phyloP scores from a whole-genome alignment of 2,113 vertebrate genomes.

The Dipodomys merriami region DNA sequence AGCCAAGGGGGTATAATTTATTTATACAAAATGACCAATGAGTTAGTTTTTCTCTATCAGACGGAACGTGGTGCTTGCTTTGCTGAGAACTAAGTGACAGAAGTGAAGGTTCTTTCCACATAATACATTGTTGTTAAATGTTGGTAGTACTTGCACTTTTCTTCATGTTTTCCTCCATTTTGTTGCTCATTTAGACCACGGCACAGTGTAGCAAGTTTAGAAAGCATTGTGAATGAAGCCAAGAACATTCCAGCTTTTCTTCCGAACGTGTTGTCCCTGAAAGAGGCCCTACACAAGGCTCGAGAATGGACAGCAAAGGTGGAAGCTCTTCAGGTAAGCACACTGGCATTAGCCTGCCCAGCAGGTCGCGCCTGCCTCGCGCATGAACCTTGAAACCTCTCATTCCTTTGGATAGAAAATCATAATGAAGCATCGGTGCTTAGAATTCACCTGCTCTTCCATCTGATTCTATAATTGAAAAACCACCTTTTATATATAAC shows the following conservation, averaged over 20 bases:
- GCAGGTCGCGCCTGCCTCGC: neutral
- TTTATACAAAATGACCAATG: no score
- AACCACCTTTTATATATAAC: constrained; percentile 39
- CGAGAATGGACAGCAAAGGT: constrained; percentile 97
- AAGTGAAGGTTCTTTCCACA: no score
- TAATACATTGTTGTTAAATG: no score
- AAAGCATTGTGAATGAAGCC: constrained; percentile 95
- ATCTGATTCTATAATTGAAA: constrained; percentile 34
- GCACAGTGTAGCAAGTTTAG: constrained; percentile 94
- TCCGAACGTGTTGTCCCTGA: constrained; percentile 95
- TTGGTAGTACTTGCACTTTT: neutral
- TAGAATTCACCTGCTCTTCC: constrained; percentile 15
- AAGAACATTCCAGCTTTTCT: constrained; percentile 97
- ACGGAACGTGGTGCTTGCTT: no score
- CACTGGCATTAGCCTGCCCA: neutral
- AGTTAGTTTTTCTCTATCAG: no score
- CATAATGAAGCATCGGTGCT: constrained; percentile 6
- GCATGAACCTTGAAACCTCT: constrained; percentile 19
- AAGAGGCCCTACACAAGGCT: constrained; percentile 96
- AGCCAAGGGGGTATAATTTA: no score
- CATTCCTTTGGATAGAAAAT: constrained; percentile 42
- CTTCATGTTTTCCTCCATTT: neutral
- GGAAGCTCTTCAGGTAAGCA: constrained; percentile 95
- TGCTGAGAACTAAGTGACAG: no score
- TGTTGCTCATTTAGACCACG: constrained; percentile 89